A percentile compares a stretch with the other conserved stretches of the same genome.
phyloP scores from a whole-genome alignment of 1,140 invertebrate genomes.

The Bombus ignitus region DNA sequence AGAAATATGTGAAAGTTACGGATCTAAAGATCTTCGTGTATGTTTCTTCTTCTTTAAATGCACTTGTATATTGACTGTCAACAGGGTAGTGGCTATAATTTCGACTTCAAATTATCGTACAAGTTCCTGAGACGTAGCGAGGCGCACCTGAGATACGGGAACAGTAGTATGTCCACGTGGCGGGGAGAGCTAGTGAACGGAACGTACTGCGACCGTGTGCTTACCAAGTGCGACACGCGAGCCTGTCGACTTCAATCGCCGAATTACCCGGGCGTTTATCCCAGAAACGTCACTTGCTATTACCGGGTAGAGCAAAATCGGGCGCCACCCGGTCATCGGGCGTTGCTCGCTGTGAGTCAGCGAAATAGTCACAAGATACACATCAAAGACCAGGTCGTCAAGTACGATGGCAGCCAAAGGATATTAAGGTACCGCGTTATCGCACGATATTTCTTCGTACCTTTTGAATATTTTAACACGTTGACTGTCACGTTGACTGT shows the following conservation, averaged over 20 bases:
- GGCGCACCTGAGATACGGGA: constrained; percentile 90
- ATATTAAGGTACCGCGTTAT: constrained; percentile 85
- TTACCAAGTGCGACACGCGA: constrained; percentile 84
- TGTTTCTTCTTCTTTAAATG: too few relatives aligned
- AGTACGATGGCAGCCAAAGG: constrained; percentile 89
- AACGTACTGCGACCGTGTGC: constrained; percentile 90
- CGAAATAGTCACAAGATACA: constrained; percentile 90
- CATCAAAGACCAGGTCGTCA: constrained; percentile 90
- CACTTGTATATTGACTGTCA: neutral
- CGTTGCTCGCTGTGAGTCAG: constrained; percentile 88
- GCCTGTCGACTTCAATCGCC: constrained; percentile 91
- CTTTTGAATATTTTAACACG: neutral
- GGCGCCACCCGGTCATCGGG: constrained; percentile 88
- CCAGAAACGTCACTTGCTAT: constrained; percentile 92
- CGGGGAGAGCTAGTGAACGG: constrained; percentile 87
- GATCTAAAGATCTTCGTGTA: too few relatives aligned
- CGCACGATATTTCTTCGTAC: too few relatives aligned
- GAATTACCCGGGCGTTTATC: constrained; percentile 93
- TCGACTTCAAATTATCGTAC: constrained; percentile 92
- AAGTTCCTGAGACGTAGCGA: constrained; percentile 90
- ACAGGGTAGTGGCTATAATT: constrained; percentile 90
- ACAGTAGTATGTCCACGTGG: constrained; percentile 87
- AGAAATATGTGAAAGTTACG: too few relatives aligned
- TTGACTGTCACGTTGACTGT: too few relatives aligned
- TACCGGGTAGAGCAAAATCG: constrained; percentile 89